Evolutionary conservation across 2,797 vertebrate species (phyloP).

Genomic region (Argya squamiceps): DNA sequence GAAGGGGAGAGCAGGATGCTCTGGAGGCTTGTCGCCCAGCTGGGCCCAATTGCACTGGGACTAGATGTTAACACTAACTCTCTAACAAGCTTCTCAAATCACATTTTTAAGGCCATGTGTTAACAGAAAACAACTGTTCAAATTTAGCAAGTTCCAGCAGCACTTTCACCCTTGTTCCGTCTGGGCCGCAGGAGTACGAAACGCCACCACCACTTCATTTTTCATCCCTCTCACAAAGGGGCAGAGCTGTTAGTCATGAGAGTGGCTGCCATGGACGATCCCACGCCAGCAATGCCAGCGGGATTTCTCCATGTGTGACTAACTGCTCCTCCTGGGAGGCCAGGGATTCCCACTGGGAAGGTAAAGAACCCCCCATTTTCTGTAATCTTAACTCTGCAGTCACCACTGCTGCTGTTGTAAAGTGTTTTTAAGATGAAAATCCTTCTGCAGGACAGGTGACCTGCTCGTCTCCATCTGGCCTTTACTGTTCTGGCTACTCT

Average conservation of each 20-base stretch:
- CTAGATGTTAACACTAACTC: background rate
- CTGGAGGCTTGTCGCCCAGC: background rate
- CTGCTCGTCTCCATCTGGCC: constrained; percentile 66
- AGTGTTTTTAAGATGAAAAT: constrained; percentile 70
- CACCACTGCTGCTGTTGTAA: background rate
- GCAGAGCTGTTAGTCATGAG: background rate
- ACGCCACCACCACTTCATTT: background rate
- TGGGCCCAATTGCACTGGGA: background rate
- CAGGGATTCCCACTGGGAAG: background rate
- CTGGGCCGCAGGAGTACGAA: background rate
- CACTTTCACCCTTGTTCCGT: background rate
- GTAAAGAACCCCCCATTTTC: background rate
- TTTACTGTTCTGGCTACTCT: constrained; percentile 54
- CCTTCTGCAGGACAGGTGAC: constrained; percentile 60
- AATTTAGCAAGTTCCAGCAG: constrained; percentile 29
- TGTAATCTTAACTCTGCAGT: background rate
- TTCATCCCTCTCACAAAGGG: background rate
- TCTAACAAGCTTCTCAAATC: constrained; percentile 41
- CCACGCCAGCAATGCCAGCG: background rate
- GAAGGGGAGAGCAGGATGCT: background rate
- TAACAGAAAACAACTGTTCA: constrained; percentile 60
- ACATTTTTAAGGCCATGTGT: background rate
- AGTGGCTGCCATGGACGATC: background rate
- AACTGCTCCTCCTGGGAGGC: background rate
- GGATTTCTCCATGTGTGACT: background rate